phyloP scores from a whole-genome alignment of 2,797 vertebrate species.

The Bucorvus abyssinicus region DNA sequence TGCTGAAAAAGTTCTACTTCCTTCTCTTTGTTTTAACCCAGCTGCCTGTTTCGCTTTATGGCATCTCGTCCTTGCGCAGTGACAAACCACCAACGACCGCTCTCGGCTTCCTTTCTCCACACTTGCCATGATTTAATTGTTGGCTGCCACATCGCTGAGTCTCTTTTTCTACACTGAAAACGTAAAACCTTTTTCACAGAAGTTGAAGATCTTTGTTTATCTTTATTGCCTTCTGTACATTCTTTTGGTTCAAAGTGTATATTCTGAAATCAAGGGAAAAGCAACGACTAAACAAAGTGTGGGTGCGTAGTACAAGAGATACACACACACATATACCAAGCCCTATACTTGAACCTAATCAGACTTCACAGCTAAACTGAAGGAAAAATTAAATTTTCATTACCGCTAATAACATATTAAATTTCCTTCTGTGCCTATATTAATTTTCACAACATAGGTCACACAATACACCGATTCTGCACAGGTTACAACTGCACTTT shows the following conservation, averaged over 20 bases:
- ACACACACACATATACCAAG: neutral
- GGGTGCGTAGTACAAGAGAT: neutral
- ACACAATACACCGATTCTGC: neutral
- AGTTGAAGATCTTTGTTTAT: neutral
- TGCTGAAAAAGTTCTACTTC: neutral
- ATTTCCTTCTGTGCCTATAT: neutral
- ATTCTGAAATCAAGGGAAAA: neutral
- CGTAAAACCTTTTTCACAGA: neutral
- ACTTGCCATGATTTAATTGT: fast-evolving
- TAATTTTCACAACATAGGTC: neutral
- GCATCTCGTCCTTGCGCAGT: neutral
- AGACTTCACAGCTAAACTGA: neutral
- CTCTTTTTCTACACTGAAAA: neutral
- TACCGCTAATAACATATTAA: neutral
- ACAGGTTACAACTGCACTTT: neutral
- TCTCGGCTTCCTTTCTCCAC: neutral
- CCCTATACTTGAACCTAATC: neutral
- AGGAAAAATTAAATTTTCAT: neutral
- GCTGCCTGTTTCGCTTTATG: neutral
- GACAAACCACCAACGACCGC: neutral
- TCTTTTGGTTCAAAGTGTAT: neutral
- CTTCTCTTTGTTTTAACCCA: neutral
- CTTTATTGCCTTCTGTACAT: neutral
- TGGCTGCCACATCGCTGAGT: neutral
- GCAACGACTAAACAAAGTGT: neutral